Percentiles rank a stretch among this genome's conserved stretches.
Evolutionary conservation across 1,140 invertebrate species (phyloP).

Genomic region (Limonius californicus): DNA sequence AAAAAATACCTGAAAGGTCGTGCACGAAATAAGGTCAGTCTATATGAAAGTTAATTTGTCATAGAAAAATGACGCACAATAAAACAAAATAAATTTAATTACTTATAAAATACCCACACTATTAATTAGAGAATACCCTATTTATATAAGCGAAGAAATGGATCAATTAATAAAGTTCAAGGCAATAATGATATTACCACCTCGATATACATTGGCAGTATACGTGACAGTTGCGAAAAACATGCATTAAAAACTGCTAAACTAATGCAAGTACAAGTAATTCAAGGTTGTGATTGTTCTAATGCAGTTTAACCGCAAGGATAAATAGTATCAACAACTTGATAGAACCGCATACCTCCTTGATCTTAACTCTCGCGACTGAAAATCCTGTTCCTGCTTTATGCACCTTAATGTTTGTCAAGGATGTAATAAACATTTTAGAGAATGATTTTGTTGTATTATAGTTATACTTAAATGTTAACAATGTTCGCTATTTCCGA

Average conservation of each 20-base stretch:
- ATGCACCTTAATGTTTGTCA: constrained; percentile 17
- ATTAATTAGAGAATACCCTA: too few relatives aligned
- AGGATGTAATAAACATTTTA: constrained; percentile 14
- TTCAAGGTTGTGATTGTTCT: constrained; percentile 21
- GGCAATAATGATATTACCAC: constrained; percentile 14
- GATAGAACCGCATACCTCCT: constrained; percentile 17
- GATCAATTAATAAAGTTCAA: constrained; percentile 19
- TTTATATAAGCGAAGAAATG: neutral
- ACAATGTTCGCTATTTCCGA: constrained; percentile 2
- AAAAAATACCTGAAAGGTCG: too few relatives aligned
- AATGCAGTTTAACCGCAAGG: constrained; percentile 10
- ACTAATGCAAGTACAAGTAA: neutral
- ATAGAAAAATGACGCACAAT: too few relatives aligned
- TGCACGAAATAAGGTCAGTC: too few relatives aligned
- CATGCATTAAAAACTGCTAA: constrained; percentile 16
- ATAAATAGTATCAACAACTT: constrained; percentile 17
- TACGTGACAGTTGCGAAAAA: constrained; percentile 10
- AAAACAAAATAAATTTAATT: too few relatives aligned
- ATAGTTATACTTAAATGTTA: neutral
- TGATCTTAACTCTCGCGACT: constrained; percentile 11
- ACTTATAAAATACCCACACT: too few relatives aligned
- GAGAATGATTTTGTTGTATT: constrained; percentile 3
- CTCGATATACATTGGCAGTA: neutral
- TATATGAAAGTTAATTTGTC: too few relatives aligned
- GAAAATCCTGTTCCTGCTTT: constrained; percentile 22